Base-by-base conservation (phyloP, 2,113 vertebrate species). In the Bambusicola thoracicus region DNA sequence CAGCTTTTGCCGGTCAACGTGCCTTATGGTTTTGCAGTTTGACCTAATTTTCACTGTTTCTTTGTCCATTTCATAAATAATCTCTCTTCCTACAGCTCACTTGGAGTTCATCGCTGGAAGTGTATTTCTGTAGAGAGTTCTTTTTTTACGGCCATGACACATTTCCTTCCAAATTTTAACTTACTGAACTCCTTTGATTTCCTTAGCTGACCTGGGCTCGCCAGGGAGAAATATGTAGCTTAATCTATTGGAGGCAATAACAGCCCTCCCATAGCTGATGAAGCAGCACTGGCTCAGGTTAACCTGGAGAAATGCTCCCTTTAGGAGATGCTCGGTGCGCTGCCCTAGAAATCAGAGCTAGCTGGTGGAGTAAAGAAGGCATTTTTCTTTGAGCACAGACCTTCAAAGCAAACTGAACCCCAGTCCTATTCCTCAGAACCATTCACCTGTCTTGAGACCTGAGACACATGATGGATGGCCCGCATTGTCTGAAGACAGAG, bases 401-500 rank as follows among this genome's bases (percentile, higher is more conserved):
- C 67, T 92, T 86, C 70, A 94, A 81, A 90, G 73, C 77, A 94
- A 87, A 84, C 40, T 56, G 11, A 81, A 55, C 43, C 59, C 69
- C 66, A 65, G 63, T 13, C 25, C n/a, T 1, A 5, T 48, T 93
- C 38, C 81, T 87, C 82, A 87, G 87, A 89, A 74, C 46, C 1
- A 0, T 30, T 22, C 18, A 11, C 84, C 73, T 34, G 29, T 85
- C 85, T 91, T 65, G 85, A 27, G 80, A 79, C 32, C 51, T 61
- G 30, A 88, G 74, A 67, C 43, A 56, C 7, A 75, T 91, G 91
- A 96, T 74, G 48, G 90, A 91, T 92, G 79, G 85, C 65, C 48
- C 56, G 72, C 65, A 83, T 72, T 94, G 91, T 94, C 85, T 91
- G 76, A 93, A 90, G 93, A 95, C 89, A 95, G 91, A 87, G 85